Evolutionary conservation across 2,797 vertebrate genomes (phyloP).

Genomic region (Oryzias sinensis): DNA sequence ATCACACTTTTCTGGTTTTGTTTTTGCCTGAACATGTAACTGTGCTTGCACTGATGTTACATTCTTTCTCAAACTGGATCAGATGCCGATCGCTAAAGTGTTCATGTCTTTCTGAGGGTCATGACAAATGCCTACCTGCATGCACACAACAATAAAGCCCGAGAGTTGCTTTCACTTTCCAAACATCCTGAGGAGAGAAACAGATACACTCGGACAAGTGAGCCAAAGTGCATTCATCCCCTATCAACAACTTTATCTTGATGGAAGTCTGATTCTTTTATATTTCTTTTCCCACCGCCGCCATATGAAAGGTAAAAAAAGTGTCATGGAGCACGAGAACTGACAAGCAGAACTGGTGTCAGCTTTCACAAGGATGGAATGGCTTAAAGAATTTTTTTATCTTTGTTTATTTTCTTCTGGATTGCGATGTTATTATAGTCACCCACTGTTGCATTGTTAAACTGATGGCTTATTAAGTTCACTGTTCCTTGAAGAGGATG

Average conservation of each 20-base stretch:
- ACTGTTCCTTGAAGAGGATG: not conserved
- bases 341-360: conserved; percentile 9
- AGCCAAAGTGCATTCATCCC: conserved; percentile 49
- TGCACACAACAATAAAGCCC: conserved; percentile 6
- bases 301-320: not conserved
- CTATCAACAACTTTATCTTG: conserved; percentile 38
- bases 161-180: conserved; percentile 49
- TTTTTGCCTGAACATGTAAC: conserved; percentile 29
- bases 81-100: conserved; percentile 24
- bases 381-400: not conserved
- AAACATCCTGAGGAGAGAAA: conserved; percentile 61
- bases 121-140: conserved; percentile 13
- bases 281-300: conserved; percentile 13
- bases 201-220: conserved; percentile 29
- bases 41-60: conserved; percentile 27
- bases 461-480: not conserved
- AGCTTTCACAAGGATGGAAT: not conserved
- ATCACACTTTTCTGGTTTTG: conserved; percentile 4
- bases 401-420: not conserved
- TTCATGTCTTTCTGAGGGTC: conserved; percentile 19
- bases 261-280: conserved; percentile 34
- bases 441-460: not conserved
- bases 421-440: not conserved
- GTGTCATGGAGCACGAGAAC: conserved; percentile 2
- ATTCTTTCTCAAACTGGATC: conserved; percentile 28